Percentiles rank a stretch among this genome's conserved stretches.
phyloP scores from a whole-genome alignment of 2,797 vertebrate genomes.

The Podarcis lilfordi region DNA sequence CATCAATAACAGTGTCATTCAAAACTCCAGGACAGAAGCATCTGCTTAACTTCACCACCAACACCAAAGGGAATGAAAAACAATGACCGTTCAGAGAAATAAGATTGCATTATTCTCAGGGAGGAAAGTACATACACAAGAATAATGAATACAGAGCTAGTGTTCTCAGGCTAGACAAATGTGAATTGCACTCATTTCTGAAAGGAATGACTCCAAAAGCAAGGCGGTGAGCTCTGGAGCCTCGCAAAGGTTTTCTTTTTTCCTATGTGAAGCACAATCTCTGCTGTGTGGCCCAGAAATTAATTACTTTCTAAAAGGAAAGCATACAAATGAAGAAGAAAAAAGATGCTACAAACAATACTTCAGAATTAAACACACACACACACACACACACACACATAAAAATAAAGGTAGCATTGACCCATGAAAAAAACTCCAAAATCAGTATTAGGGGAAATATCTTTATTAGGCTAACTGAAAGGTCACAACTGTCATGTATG shows the following conservation, averaged over 20 bases:
- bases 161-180: conserved; percentile 35
- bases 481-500: no score
- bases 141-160: conserved; percentile 31
- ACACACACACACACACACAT: background rate
- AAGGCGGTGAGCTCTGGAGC: conserved; percentile 8
- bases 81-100: conserved; percentile 15
- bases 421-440: no score
- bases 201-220: conserved; percentile 24
- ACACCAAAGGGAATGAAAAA: conserved; percentile 21
- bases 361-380: background rate
- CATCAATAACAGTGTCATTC: conserved; percentile 13
- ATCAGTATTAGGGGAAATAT: no score
- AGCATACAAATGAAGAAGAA: background rate
- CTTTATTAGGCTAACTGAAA: no score
- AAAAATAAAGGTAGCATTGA: no score
- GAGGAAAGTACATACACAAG: conserved; percentile 29
- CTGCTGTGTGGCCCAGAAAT: conserved; percentile 18
- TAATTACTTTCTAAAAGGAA: conserved; percentile 26
- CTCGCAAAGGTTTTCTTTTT: conserved; percentile 27
- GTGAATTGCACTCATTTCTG: conserved; percentile 5
- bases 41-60: conserved; percentile 5
- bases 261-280: conserved; percentile 19
- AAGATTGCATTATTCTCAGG: conserved; percentile 45
- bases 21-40: conserved; percentile 32
- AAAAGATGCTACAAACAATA: background rate